These are phyloP conservation scores for Parnassius apollo DNA, from an alignment of 2,888 invertebrate genomes.

Conservation along the genomic window DNA sequence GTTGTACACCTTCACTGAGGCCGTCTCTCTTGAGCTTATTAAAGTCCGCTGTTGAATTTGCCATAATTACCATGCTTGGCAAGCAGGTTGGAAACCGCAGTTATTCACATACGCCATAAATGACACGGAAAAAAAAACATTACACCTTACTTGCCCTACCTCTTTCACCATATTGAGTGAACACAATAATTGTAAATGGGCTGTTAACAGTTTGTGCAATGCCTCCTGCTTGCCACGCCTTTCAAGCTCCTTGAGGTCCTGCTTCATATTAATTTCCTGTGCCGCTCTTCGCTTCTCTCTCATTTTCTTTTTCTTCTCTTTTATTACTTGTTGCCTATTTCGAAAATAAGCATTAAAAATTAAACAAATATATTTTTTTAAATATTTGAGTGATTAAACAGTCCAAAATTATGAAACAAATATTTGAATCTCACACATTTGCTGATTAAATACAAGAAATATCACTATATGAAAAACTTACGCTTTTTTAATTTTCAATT, in stretches of 20 bases:
- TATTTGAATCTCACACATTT: too few species aligned
- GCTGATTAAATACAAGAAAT: constrained; percentile 16
- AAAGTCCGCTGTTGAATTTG: too few species aligned
- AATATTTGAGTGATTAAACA: too few species aligned
- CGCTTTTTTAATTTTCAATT: constrained; percentile 63
- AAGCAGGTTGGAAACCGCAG: too few species aligned
- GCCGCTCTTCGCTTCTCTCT: constrained; percentile 58
- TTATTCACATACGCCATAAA: too few species aligned
- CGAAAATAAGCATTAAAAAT: neutral
- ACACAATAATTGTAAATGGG: constrained; percentile 86
- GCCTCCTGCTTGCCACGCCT: constrained; percentile 73
- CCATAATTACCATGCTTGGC: too few species aligned
- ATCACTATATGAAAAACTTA: constrained; percentile 42
- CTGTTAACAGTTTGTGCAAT: constrained; percentile 80
- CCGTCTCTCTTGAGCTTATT: too few species aligned
- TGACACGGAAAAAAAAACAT: too few species aligned
- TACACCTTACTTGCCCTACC: constrained; percentile 40
- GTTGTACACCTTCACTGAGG: too few species aligned
- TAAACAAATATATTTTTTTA: too few species aligned
- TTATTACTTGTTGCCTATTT: constrained; percentile 54
- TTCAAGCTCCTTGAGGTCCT: constrained; percentile 60
- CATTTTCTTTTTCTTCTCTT: constrained; percentile 55
- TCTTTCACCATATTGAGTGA: constrained; percentile 77
- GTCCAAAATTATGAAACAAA: neutral
- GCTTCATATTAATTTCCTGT: constrained; percentile 67